Evolutionary conservation across 2,888 invertebrate genomes (phyloP), one percentile per base, ranked within the genome.

Genomic region (Aethes cnicana): DNA sequence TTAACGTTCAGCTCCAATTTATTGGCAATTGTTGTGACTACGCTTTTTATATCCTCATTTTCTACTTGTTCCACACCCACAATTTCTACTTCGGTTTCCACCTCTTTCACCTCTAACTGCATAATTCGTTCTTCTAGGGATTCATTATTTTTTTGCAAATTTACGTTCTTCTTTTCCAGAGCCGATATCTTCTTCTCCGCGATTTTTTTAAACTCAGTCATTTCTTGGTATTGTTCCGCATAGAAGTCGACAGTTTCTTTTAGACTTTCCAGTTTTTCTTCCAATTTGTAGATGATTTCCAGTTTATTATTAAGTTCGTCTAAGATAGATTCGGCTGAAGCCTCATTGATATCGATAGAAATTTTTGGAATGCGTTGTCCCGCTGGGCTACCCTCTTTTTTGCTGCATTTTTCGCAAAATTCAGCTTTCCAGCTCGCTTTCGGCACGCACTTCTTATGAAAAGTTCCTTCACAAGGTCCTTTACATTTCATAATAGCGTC

Each of bases 81-180:
- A 17, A 33, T n/a, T 17, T 33, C 33, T 8, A 33, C 3, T 17
- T 33, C 33, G 6, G 17, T n/a, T n/a, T n/a, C n/a, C n/a, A n/a
- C n/a, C n/a, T n/a, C n/a, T n/a, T n/a, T n/a, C n/a, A n/a, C n/a
- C n/a, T n/a, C n/a, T n/a, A n/a, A n/a, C n/a, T n/a, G n/a, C n/a
- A n/a, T n/a, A n/a, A n/a, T n/a, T n/a, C n/a, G n/a, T n/a, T n/a
- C n/a, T n/a, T n/a, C n/a, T n/a, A n/a, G n/a, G n/a, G n/a, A n/a
- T n/a, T n/a, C 33, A 5, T 33, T 33, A 4, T 9, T 33, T 33
- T 17, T 33, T 33, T 33, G 33, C 8, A 33, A n/a, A n/a, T n/a
- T n/a, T n/a, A 17, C 5, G 17, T 33, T 33, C 18, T 17, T 33
- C 8, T 7, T 33, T 16, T 33, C 33, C 8, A 33, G n/a, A n/a